Evolutionary conservation across 2,888 invertebrate genomes (phyloP), one percentile per base, ranked within the genome.

Genomic region (Leptarthrus brevirostris): DNA sequence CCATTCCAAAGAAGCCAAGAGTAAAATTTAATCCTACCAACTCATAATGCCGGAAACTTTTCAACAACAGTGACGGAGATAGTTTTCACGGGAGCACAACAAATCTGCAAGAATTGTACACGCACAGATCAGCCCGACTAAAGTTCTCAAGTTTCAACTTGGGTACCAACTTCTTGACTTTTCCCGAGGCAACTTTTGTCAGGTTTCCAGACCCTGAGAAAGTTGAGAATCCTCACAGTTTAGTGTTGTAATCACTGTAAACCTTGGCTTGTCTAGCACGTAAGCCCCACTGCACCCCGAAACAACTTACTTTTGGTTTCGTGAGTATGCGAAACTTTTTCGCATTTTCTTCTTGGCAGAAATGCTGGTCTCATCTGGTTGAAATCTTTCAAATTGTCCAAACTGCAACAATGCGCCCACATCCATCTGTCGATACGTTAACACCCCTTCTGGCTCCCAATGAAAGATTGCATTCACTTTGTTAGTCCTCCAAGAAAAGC

Each of bases 321-420:
- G 16, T 16, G 47, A 47, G 47, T 47, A 30, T 16, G 12, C 14
- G 16, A n/a, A 52, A 18, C 20, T 52, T 20, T 20, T 52, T 4
- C 52, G 6, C n/a, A 20, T 20, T 52, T 18, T 16, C 52, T 16
- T 52, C 52, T 18, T 18, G 20, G 5, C 18, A 52, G 18, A 14
- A 16, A 52, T 52, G 5, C 20, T 18, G 52, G 52, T 20, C 52
- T 52, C 52, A 52, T 20, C 52, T 52, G 52, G 52, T n/a, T 20
- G 8, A 8, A 20, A 18, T 52, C 52, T 20, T 16, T 3, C 18
- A 18, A 52, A 52, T 18, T 20, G 20, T 20, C 20, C 18, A 52
- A 52, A 52, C 2, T 52, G 52, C 52, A 52, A 8, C 52, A 10
- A 40, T 20, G 20, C 18, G n/a, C 52, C 52, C 52, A 18, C 52